Conservation (phyloP, 2,113 vertebrate genomes). For the Leiothrix lutea region DNA sequence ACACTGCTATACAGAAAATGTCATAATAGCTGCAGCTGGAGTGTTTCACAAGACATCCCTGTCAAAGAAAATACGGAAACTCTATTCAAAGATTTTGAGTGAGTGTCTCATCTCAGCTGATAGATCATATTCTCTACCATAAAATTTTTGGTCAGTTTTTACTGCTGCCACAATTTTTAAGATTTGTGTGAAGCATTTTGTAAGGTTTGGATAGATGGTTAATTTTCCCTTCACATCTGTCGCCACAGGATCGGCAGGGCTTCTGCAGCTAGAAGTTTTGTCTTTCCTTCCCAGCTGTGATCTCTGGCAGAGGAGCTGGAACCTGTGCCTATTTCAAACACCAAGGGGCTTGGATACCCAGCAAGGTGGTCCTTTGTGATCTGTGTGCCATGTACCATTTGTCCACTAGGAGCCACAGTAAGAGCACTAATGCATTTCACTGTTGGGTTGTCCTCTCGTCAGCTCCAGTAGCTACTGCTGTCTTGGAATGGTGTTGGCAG, state of each 20-base stretch:
- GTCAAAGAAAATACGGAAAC: neutral
- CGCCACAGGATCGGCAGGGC: no score
- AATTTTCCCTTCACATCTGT: neutral
- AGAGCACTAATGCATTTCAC: neutral
- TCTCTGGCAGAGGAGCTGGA: neutral
- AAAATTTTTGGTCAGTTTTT: neutral
- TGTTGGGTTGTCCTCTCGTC: neutral
- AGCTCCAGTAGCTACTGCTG: neutral
- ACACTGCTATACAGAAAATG: neutral
- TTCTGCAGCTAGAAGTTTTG: neutral
- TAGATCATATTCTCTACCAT: neutral
- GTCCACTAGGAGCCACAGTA: constrained; percentile 39
- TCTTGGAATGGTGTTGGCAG: neutral
- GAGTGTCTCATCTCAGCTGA: neutral
- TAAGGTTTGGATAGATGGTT: neutral
- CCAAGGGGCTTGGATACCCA: fast-evolving
- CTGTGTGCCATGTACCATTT: neutral
- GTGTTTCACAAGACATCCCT: neutral
- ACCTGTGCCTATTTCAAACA: neutral
- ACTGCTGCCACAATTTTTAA: neutral
- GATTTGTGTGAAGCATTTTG: neutral
- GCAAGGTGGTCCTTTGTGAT: neutral
- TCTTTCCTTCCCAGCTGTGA: neutral
- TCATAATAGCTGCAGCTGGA: neutral
- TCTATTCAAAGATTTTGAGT: neutral